phyloP scores from a whole-genome alignment of 2,888 invertebrate species.

The Dasypogon diadema region DNA sequence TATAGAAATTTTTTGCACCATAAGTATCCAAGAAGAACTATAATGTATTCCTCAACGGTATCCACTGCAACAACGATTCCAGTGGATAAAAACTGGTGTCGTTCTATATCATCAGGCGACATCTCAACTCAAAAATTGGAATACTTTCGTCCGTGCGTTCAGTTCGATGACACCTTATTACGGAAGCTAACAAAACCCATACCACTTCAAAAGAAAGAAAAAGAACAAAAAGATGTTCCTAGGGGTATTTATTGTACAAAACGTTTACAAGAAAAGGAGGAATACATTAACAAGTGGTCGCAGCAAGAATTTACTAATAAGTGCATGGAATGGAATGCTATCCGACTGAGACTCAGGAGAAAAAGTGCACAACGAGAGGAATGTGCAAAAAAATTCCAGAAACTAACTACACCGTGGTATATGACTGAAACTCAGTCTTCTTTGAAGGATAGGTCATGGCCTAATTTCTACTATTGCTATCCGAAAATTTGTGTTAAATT shows the following conservation, averaged over 20 bases:
- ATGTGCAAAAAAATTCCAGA: not conserved
- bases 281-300: not conserved
- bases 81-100: not conserved
- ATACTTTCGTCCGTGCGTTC: not conserved
- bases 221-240: not conserved
- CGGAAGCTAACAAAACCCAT: not conserved
- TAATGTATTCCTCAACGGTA: slow-evolving; percentile 4
- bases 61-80: slow-evolving; percentile 8
- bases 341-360: not conserved
- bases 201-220: not conserved
- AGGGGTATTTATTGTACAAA: not conserved
- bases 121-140: not conserved
- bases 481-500: slow-evolving; percentile 30
- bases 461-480: not conserved
- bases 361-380: not conserved
- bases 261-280: not conserved
- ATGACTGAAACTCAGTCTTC: not conserved
- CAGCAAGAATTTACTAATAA: not conserved
- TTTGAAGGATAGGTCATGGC: not conserved
- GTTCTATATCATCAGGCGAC: not conserved
- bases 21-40: too few relatives aligned
- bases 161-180: not conserved
- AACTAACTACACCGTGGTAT: slow-evolving; percentile 15
- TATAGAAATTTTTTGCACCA: too few relatives aligned
- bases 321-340: not conserved